Evolutionary conservation across 2,888 invertebrate genomes (phyloP).

Genomic region (Carabus problematicus): DNA sequence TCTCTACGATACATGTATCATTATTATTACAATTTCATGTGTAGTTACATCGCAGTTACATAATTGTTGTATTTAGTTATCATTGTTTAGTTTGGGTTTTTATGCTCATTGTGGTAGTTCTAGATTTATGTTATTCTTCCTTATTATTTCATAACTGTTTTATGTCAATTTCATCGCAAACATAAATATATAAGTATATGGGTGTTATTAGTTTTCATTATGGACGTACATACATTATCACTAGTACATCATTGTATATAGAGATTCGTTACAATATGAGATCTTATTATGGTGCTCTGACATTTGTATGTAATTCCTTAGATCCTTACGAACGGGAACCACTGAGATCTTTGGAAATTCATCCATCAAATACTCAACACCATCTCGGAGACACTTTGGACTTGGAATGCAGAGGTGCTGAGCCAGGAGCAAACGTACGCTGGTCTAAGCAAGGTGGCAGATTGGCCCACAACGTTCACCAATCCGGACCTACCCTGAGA

Average conservation of each 20-base stretch:
- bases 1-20: not conserved
- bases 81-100: constrained; percentile 26
- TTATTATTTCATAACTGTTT: constrained; percentile 14
- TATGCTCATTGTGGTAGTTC: constrained; percentile 28
- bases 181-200: not conserved
- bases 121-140: constrained; percentile 18
- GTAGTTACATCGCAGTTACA: not conserved
- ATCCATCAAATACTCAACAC: constrained; percentile 59
- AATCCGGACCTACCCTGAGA: constrained; percentile 63
- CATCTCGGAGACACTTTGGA: constrained; percentile 69
- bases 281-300: not conserved
- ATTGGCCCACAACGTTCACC: constrained; percentile 67
- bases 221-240: constrained; percentile 6
- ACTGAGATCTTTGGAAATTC: constrained; percentile 51
- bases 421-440: constrained; percentile 62
- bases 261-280: not conserved
- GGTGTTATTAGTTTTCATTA: not conserved
- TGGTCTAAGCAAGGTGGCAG: constrained; percentile 68
- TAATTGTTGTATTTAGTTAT: constrained; percentile 23
- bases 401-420: constrained; percentile 68
- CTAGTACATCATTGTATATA: constrained; percentile 11
- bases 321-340: constrained; percentile 30
- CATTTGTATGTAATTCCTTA: constrained; percentile 6
- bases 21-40: not conserved
- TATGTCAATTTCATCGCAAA: not conserved